phyloP scores from a whole-genome alignment of 2,888 invertebrate species.

The Macaria notata region DNA sequence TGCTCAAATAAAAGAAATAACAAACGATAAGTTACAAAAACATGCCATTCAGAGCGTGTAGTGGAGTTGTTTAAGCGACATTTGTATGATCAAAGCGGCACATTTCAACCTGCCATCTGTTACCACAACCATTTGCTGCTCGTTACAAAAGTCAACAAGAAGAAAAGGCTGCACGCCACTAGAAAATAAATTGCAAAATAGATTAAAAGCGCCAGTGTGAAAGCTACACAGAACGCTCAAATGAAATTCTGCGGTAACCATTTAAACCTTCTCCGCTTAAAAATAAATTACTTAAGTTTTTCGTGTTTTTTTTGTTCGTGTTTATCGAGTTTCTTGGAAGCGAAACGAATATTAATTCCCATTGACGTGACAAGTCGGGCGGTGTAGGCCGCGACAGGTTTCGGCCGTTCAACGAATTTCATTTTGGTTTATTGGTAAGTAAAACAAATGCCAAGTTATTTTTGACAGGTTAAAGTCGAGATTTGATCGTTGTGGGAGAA shows the following conservation, averaged over 20 bases:
- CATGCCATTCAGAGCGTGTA: background rate
- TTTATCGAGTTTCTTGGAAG: constrained; percentile 22
- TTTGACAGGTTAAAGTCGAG: constrained; percentile 1
- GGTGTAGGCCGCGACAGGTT: constrained; percentile 19
- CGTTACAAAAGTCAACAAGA: constrained; percentile 14
- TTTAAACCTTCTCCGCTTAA: constrained; percentile 27
- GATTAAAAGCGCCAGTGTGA: constrained; percentile 40
- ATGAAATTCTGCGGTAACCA: constrained; percentile 44
- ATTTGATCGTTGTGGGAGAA: background rate
- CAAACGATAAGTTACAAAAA: background rate
- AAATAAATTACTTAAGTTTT: constrained; percentile 33
- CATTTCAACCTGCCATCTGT: constrained; percentile 6
- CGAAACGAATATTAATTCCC: constrained; percentile 27
- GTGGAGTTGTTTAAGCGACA: background rate
- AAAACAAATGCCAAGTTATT: constrained; percentile 10
- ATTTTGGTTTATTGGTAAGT: constrained; percentile 16
- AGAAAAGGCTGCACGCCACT: constrained; percentile 16
- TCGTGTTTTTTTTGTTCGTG: constrained; percentile 16
- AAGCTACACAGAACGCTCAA: constrained; percentile 31
- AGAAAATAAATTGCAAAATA: constrained; percentile 33
- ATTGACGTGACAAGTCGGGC: constrained; percentile 14
- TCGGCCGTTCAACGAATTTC: constrained; percentile 20
- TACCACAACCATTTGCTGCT: constrained; percentile 13
- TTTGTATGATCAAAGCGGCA: constrained; percentile 15
- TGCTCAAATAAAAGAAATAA: no score